Percentiles rank a stretch among this genome's conserved stretches.
Evolutionary conservation across 2,888 invertebrate genomes (phyloP).

Genomic region (Amorpha juglandis): DNA sequence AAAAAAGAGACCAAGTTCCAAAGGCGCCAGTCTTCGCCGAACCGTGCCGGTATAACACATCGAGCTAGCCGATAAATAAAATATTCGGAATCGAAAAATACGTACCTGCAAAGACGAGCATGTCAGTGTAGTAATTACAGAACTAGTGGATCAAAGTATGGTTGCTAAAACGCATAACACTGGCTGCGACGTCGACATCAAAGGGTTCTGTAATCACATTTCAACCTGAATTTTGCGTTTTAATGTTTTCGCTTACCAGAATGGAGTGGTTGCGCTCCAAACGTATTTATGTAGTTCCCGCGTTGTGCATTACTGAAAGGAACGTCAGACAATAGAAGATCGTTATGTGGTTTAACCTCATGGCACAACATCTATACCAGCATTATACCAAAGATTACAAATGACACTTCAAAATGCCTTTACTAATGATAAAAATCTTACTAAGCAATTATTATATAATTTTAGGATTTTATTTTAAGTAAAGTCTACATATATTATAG

Average conservation of each 20-base stretch:
- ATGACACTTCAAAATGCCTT: too few relatives aligned
- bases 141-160: slow-evolving; percentile 25
- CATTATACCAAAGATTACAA: neutral
- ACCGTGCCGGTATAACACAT: too few relatives aligned
- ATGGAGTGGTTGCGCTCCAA: slow-evolving; percentile 22
- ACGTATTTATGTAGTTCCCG: slow-evolving; percentile 2
- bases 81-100: too few relatives aligned
- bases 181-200: slow-evolving; percentile 33
- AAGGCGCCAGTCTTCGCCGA: too few relatives aligned
- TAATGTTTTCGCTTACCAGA: slow-evolving; percentile 32
- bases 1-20: too few relatives aligned
- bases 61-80: too few relatives aligned
- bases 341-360: neutral
- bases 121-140: slow-evolving; percentile 13
- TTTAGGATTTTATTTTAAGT: too few relatives aligned
- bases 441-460: neutral
- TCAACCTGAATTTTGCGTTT: slow-evolving; percentile 41
- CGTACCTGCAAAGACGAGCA: neutral
- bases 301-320: slow-evolving; percentile 15
- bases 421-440: neutral
- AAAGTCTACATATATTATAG: too few relatives aligned
- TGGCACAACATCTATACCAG: neutral
- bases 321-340: neutral
- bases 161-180: slow-evolving; percentile 28
- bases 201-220: slow-evolving; percentile 42